A percentile compares a stretch with the other conserved stretches of the same genome.
Conservation (phyloP, 2,113 vertebrate genomes). For the Gobio gobio region DNA sequence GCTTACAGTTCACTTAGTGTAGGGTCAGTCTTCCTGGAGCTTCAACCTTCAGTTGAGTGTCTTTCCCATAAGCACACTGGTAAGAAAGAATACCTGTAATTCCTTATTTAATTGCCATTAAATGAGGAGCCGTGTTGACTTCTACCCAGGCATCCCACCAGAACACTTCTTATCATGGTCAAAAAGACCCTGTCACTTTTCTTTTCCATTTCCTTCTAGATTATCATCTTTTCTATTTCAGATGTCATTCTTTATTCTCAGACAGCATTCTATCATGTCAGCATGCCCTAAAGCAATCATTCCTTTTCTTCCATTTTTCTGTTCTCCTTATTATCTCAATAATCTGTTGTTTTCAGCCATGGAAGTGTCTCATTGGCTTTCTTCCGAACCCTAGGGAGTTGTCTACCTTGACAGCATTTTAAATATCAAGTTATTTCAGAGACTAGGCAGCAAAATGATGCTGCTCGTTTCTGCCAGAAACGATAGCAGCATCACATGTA, state of each 20-base stretch:
- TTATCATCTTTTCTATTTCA: constrained; percentile 37
- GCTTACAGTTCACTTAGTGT: background rate
- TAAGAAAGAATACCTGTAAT: background rate
- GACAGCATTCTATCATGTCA: constrained; percentile 13
- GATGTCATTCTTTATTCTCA: background rate
- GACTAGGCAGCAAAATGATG: background rate
- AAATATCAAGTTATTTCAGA: background rate
- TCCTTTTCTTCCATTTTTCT: constrained; percentile 25
- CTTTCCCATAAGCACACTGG: constrained; percentile 1
- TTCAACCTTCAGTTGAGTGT: background rate
- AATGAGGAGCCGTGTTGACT: background rate
- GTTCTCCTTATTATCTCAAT: background rate
- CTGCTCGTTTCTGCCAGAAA: background rate
- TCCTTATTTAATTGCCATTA: background rate
- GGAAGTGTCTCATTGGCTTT: background rate
- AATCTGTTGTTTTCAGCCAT: background rate
- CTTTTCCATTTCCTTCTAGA: constrained; percentile 18
- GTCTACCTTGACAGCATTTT: background rate
- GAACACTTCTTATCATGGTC: background rate
- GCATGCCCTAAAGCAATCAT: constrained; percentile 15
- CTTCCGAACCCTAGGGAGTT: background rate
- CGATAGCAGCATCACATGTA: background rate
- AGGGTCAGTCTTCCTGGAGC: background rate
- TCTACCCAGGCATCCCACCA: background rate
- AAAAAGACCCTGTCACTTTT: constrained; percentile 7